phyloP scores from a whole-genome alignment of 2,113 vertebrate genomes.

The Tyrannus savana region DNA sequence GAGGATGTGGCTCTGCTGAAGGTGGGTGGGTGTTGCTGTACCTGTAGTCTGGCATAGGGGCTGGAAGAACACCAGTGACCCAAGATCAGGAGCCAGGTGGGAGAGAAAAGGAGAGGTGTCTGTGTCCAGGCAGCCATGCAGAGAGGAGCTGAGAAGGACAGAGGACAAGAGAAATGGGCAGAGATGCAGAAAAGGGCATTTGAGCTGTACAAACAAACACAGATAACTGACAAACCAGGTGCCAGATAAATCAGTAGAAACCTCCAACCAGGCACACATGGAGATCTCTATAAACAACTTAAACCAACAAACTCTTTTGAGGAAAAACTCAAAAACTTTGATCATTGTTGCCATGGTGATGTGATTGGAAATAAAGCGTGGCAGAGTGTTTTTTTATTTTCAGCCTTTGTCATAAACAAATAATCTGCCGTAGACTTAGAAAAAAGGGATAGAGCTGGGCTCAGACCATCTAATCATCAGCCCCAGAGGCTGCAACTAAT shows the following conservation, averaged over 20 bases:
- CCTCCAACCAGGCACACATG: neutral
- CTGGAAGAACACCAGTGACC: neutral
- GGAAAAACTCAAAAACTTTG: slow-evolving; percentile 27
- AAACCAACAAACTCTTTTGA: slow-evolving; percentile 20
- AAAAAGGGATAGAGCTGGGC: neutral
- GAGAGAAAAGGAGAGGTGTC: neutral
- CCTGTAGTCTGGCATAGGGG: neutral
- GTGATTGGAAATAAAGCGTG: neutral
- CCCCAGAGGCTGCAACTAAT: neutral
- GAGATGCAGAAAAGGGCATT: neutral
- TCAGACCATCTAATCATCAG: slow-evolving; percentile 9
- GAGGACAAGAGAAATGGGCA: neutral
- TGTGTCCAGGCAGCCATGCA: neutral
- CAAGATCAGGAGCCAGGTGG: accelerated
- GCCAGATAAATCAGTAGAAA: neutral
- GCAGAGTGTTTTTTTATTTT: slow-evolving; percentile 6
- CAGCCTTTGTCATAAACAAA: slow-evolving; percentile 51
- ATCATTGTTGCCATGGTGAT: slow-evolving; percentile 42
- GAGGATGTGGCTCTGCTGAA: neutral
- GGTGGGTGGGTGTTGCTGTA: neutral
- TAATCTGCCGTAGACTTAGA: neutral
- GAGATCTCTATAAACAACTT: neutral
- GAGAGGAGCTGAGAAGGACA: neutral
- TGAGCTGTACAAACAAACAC: neutral
- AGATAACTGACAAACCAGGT: neutral